A percentile compares a stretch with the other conserved stretches of the same genome.
phyloP scores from a whole-genome alignment of 1,140 invertebrate species.

The Papilio glaucus region DNA sequence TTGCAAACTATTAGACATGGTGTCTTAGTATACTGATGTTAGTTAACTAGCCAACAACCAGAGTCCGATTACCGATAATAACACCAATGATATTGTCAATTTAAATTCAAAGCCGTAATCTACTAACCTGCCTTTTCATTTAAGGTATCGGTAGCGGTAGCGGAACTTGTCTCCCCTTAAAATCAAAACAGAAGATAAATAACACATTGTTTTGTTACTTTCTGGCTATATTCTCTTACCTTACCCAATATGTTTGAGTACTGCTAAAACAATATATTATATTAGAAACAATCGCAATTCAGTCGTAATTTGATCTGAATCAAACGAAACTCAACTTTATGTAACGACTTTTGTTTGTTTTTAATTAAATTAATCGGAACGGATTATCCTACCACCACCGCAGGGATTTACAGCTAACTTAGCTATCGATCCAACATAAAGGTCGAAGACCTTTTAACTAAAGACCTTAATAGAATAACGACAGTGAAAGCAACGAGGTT shows the following conservation, averaged over 20 bases:
- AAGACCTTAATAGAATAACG: slow-evolving; percentile 33
- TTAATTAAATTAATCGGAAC: slow-evolving; percentile 74
- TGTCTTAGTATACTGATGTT: too few relatives aligned
- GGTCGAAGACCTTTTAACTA: slow-evolving; percentile 52
- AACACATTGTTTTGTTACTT: not conserved
- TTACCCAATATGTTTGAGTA: not conserved
- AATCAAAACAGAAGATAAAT: not conserved
- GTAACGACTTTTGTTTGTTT: slow-evolving; percentile 71
- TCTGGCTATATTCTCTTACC: not conserved
- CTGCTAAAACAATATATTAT: slow-evolving; percentile 27
- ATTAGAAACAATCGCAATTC: slow-evolving; percentile 24
- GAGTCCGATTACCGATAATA: too few relatives aligned
- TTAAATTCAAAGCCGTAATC: too few relatives aligned
- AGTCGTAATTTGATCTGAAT: slow-evolving; percentile 26
- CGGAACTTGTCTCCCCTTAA: too few relatives aligned
- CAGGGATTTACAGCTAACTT: slow-evolving; percentile 63
- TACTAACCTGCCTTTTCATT: too few relatives aligned
- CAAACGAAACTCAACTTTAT: slow-evolving; percentile 52
- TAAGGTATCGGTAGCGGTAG: too few relatives aligned
- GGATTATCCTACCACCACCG: slow-evolving; percentile 64
- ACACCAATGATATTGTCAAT: too few relatives aligned
- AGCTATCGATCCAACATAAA: slow-evolving; percentile 52
- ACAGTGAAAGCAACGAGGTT: not conserved
- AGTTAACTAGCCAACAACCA: too few relatives aligned
- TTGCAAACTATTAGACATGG: too few relatives aligned